Percentiles rank a stretch among this genome's conserved stretches.
Conservation (phyloP, 2,888 invertebrate species). For the Caenorhabditis doughertyi region DNA sequence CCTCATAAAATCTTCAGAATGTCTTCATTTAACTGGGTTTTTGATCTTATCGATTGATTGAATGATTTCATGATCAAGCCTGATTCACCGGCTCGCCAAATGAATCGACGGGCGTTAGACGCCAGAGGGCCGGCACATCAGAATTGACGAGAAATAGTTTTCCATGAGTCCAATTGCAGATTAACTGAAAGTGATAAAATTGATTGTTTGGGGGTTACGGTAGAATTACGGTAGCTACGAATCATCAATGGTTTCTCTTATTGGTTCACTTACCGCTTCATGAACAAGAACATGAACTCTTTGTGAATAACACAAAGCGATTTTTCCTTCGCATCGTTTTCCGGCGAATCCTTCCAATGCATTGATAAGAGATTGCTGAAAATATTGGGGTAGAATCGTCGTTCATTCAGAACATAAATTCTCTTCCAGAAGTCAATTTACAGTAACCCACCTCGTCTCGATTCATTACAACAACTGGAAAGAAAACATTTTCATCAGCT, state of each 20-base stretch:
- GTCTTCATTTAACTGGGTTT: not conserved
- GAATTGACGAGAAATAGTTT: slow-evolving; percentile 41
- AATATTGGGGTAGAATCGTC: not conserved
- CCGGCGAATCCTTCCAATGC: slow-evolving; percentile 42
- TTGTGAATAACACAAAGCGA: slow-evolving; percentile 25
- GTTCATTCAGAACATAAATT: not conserved
- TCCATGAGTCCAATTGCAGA: slow-evolving; percentile 49
- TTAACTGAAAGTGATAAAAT: slow-evolving; percentile 40
- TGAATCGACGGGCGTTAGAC: slow-evolving; percentile 54
- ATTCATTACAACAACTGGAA: slow-evolving; percentile 33
- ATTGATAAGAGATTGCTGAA: slow-evolving; percentile 32
- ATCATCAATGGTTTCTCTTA: too few species aligned
- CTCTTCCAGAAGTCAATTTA: too few species aligned
- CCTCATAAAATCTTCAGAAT: not conserved
- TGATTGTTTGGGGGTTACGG: too few species aligned
- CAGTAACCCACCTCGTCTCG: slow-evolving; percentile 34
- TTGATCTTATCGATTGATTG: not conserved
- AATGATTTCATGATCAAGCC: not conserved
- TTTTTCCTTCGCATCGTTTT: slow-evolving; percentile 38
- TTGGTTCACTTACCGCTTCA: slow-evolving; percentile 51
- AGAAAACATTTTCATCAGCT: slow-evolving; percentile 42
- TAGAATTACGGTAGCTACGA: too few species aligned
- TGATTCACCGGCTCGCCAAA: slow-evolving; percentile 33
- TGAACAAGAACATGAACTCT: slow-evolving; percentile 55
- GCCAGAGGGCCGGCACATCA: slow-evolving; percentile 32